Conservation (phyloP, 2,113 vertebrate genomes). For the Zosterops lateralis region DNA sequence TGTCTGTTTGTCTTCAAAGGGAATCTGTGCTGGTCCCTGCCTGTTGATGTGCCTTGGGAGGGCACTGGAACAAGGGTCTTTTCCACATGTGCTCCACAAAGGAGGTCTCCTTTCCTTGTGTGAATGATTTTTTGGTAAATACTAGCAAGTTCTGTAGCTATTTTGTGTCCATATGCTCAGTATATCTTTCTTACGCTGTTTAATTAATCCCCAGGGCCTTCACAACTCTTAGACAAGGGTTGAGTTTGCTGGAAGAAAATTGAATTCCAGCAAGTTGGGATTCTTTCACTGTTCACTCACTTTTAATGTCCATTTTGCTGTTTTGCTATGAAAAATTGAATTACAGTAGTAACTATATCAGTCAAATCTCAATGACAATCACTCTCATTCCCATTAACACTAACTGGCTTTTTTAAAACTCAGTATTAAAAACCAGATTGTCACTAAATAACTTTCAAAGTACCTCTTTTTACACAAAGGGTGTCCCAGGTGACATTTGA, state of each 20-base stretch:
- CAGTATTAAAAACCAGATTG: not conserved
- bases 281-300: not conserved
- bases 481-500: not conserved
- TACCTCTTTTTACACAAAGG: not conserved
- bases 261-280: not conserved
- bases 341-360: not conserved
- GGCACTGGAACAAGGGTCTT: not conserved
- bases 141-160: not conserved
- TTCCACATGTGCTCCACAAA: not conserved
- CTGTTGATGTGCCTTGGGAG: not conserved
- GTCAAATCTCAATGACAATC: not conserved
- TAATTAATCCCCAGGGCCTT: slow-evolving; percentile 9
- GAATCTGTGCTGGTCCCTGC: not conserved
- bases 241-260: not conserved
- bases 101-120: not conserved
- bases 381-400: not conserved
- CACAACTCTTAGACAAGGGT: not conserved
- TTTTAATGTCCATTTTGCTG: not conserved
- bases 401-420: not conserved
- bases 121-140: not conserved
- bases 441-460: slow-evolving; percentile 4
- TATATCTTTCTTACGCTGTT: not conserved
- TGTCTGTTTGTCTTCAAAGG: not conserved
- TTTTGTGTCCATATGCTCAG: not conserved
- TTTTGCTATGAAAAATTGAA: not conserved